Evolutionary conservation across 1,140 invertebrate species (phyloP).

Genomic region (Drosophila sucinea): DNA sequence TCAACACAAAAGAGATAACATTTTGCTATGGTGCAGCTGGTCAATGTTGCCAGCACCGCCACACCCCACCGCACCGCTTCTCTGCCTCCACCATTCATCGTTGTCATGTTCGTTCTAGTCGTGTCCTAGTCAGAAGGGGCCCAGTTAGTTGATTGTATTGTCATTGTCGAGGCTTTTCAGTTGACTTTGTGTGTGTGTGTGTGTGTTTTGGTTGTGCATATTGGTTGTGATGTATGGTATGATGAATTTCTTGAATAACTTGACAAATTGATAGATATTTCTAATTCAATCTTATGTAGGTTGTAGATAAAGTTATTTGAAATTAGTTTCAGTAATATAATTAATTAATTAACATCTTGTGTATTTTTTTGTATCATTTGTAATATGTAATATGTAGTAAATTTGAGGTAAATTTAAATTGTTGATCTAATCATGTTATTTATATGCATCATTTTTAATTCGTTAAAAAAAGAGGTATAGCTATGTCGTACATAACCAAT

Average conservation of each 20-base stretch:
- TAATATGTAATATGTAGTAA: too few species aligned
- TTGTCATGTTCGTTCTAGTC: conserved; percentile 1
- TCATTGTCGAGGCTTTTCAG: conserved; percentile 50
- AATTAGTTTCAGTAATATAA: too few species aligned
- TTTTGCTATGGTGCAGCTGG: conserved; percentile 46
- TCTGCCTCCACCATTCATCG: conserved; percentile 13
- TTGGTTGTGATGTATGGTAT: conserved; percentile 12
- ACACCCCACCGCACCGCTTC: conserved; percentile 11
- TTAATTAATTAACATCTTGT: too few species aligned
- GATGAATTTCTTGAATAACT: neutral
- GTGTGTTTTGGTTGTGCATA: conserved; percentile 13
- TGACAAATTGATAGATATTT: too few species aligned
- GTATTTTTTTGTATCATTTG: too few species aligned
- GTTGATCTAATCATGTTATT: too few species aligned
- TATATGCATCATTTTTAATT: too few species aligned
- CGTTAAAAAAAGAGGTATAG: conserved; percentile 10
- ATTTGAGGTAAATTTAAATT: too few species aligned
- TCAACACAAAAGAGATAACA: conserved; percentile 32
- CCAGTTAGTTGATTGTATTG: conserved; percentile 63
- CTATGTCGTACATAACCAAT: conserved; percentile 2
- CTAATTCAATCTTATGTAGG: too few species aligned
- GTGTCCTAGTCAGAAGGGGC: conserved; percentile 6
- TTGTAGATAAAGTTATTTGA: too few species aligned
- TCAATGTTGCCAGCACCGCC: conserved; percentile 37
- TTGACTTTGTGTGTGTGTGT: conserved; percentile 10